Evolutionary conservation across 2,797 vertebrate genomes (phyloP).

Genomic region (Tenualosa thibaudeaui): DNA sequence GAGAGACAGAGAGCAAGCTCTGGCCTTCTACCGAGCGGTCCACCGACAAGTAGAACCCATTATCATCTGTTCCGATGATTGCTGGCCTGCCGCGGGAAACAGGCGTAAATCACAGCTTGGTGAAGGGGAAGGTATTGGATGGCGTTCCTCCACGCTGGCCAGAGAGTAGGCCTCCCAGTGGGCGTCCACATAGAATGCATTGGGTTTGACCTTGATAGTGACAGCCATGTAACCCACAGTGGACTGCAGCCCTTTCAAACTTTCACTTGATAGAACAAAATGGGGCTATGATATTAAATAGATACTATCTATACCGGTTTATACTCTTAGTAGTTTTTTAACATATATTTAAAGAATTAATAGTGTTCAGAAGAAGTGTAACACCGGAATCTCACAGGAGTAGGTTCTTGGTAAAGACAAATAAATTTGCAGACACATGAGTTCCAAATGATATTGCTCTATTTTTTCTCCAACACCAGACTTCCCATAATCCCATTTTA

Average conservation of each 20-base stretch:
- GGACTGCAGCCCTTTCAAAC: neutral
- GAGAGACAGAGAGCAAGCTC: neutral
- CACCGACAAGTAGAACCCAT: neutral
- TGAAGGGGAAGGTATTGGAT: neutral
- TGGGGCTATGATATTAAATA: neutral
- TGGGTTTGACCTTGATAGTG: constrained; percentile 7
- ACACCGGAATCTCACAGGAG: too few species aligned
- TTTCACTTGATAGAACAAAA: neutral
- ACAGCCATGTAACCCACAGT: neutral
- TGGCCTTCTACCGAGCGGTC: neutral
- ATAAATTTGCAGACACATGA: too few species aligned
- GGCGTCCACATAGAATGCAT: neutral
- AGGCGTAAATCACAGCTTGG: neutral
- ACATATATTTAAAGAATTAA: too few species aligned
- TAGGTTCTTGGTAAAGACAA: neutral
- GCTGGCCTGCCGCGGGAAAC: neutral
- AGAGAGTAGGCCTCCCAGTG: neutral
- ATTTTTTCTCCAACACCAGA: too few species aligned
- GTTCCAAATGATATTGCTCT: too few species aligned
- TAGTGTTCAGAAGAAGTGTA: too few species aligned
- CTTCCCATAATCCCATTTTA: too few species aligned
- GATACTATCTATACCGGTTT: neutral
- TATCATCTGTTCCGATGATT: constrained; percentile 1
- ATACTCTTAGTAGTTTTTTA: neutral
- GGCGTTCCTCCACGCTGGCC: neutral